These are phyloP conservation scores for Thalpophila matura DNA, from an alignment of 2,888 invertebrate species.

Conservation along the genomic window DNA sequence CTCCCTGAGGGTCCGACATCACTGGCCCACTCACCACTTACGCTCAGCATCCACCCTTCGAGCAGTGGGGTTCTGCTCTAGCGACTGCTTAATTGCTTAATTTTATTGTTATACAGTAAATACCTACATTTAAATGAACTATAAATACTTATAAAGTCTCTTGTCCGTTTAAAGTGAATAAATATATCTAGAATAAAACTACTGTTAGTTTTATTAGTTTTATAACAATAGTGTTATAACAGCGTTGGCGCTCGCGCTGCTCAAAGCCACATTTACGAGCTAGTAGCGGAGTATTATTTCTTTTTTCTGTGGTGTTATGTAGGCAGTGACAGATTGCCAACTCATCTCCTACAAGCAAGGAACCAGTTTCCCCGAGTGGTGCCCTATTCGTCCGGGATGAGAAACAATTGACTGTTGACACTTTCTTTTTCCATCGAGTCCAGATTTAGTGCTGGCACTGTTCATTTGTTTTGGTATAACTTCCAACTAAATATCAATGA, in stretches of 20 bases:
- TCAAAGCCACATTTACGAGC: conserved; percentile 2
- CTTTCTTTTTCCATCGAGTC: conserved; percentile 36
- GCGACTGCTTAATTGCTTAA: no score
- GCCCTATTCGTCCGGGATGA: conserved; percentile 3
- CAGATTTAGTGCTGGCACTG: background rate
- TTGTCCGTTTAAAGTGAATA: no score
- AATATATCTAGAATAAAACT: no score
- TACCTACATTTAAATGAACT: no score
- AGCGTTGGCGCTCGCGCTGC: conserved; percentile 9
- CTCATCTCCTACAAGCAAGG: conserved; percentile 30
- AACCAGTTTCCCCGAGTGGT: conserved; percentile 42
- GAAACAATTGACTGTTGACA: conserved; percentile 31
- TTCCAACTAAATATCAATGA: conserved; percentile 43
- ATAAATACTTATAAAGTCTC: no score
- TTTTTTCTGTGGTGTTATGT: conserved; percentile 20
- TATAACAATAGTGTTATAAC: no score
- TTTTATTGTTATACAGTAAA: no score
- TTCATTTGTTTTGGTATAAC: background rate
- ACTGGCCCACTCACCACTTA: no score
- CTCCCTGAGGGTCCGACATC: no score
- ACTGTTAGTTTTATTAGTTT: no score
- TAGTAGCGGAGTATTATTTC: conserved; percentile 4
- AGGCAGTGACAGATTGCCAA: conserved; percentile 47
- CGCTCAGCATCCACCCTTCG: no score
- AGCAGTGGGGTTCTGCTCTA: no score